phyloP scores from a whole-genome alignment of 1,140 invertebrate genomes.

The Brachionus calyciflorus region DNA sequence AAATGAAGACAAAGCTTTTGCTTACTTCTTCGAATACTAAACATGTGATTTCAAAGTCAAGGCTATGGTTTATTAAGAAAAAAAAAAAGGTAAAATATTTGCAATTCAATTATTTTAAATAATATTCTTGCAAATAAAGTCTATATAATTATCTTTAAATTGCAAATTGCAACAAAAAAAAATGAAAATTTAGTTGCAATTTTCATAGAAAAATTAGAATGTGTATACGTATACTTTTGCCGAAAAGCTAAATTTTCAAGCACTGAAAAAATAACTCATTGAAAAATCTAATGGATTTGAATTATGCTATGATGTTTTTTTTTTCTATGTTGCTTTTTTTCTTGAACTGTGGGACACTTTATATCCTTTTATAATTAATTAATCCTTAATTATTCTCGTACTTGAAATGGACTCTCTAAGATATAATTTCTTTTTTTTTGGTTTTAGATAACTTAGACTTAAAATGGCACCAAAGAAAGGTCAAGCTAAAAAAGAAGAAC shows the following conservation, averaged over 20 bases:
- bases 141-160: not conserved
- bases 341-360: not conserved
- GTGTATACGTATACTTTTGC: not conserved
- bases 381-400: not conserved
- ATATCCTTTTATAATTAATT: constrained; percentile 2
- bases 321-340: not conserved
- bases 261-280: constrained; percentile 15
- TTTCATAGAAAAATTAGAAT: not conserved
- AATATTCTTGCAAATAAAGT: not conserved
- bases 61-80: not conserved
- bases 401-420: not conserved
- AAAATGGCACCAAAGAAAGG: constrained; percentile 93
- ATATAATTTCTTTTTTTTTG: not conserved
- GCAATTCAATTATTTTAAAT: not conserved
- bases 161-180: not conserved
- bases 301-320: constrained; percentile 17
- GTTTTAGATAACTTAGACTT: not conserved
- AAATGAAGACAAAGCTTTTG: not conserved
- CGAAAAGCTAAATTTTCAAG: constrained; percentile 13
- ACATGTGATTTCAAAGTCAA: constrained; percentile 23
- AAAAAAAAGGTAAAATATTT: constrained; percentile 21
- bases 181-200: not conserved
- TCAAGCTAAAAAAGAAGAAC: constrained; percentile 88
- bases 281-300: not conserved
- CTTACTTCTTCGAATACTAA: not conserved